Evolutionary conservation across 2,888 invertebrate species (phyloP).

Genomic region (Drosophila borborema): DNA sequence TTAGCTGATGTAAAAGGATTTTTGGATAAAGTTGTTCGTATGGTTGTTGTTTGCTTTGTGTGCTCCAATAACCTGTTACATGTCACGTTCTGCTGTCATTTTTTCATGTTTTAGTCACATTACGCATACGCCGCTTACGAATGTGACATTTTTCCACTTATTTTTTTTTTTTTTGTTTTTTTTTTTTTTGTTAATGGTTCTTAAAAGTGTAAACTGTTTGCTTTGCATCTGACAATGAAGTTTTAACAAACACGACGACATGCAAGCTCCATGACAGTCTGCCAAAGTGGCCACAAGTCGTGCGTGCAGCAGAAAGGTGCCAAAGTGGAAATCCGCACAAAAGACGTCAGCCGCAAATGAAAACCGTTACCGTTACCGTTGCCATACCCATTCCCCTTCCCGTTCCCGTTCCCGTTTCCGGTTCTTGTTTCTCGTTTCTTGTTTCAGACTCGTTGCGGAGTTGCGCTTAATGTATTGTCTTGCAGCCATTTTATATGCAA

Average conservation of each 20-base stretch:
- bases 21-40: slow-evolving; percentile 74
- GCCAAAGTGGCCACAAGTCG: slow-evolving; percentile 56
- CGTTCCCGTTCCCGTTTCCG: background rate
- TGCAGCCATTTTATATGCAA: slow-evolving; percentile 61
- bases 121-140: slow-evolving; percentile 58
- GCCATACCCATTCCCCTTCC: background rate
- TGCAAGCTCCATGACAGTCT: slow-evolving; percentile 38
- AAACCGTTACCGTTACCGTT: slow-evolving; percentile 38
- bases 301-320: slow-evolving; percentile 51
- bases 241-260: slow-evolving; percentile 19
- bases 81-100: slow-evolving; percentile 54
- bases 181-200: slow-evolving; percentile 31
- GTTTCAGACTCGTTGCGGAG: slow-evolving; percentile 10
- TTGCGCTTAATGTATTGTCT: slow-evolving; percentile 53
- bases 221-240: slow-evolving; percentile 35
- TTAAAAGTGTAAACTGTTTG: slow-evolving; percentile 35
- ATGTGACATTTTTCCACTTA: background rate
- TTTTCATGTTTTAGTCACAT: slow-evolving; percentile 41
- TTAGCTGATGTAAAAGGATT: slow-evolving; percentile 66
- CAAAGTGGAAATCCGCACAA: slow-evolving; percentile 44
- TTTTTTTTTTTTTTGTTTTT: too few relatives aligned
- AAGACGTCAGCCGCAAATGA: slow-evolving; percentile 59
- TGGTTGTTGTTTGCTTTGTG: slow-evolving; percentile 44
- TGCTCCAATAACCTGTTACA: slow-evolving; percentile 77
- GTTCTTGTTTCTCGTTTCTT: slow-evolving; percentile 4